These are phyloP conservation scores for Dromococcyx pavoninus DNA, from an alignment of 2,797 vertebrate genomes.

Conservation along the genomic window DNA sequence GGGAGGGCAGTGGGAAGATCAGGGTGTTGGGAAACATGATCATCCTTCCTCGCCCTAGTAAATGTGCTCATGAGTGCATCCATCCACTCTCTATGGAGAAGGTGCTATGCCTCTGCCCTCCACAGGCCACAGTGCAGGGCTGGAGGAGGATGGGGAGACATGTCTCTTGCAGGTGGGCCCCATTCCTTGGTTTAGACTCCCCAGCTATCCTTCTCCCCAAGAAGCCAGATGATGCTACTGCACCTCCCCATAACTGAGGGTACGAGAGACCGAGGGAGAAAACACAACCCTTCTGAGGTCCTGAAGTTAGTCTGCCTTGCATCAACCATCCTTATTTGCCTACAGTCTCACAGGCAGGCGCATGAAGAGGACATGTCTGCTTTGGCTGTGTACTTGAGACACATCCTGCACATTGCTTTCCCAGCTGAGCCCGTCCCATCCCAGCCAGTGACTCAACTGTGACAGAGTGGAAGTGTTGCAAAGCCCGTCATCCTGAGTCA, in stretches of 20 bases:
- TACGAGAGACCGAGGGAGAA: not conserved
- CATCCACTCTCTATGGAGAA: not conserved
- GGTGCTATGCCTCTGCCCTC: not conserved
- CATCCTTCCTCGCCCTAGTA: not conserved
- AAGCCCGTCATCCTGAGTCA: conserved; percentile 35
- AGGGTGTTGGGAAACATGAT: not conserved
- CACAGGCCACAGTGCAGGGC: fast-evolving
- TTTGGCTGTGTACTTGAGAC: conserved; percentile 28
- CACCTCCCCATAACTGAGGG: not conserved
- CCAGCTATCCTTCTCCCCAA: not conserved
- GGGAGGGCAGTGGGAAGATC: not conserved
- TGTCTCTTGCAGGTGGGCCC: not conserved
- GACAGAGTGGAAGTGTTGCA: conserved; percentile 35
- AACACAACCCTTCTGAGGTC: not conserved
- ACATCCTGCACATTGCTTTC: conserved; percentile 62
- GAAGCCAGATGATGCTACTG: not conserved
- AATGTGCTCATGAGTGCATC: not conserved
- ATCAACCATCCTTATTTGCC: not conserved
- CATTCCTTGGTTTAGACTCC: not conserved
- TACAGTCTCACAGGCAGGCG: fast-evolving
- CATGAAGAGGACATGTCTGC: not conserved
- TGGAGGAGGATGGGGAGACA: not conserved
- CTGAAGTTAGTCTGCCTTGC: not conserved
- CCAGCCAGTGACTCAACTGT: conserved; percentile 27
- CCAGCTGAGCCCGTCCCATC: conserved; percentile 61